Base-by-base conservation (phyloP, 2,797 vertebrate genomes). In the Alcedo atthis region DNA sequence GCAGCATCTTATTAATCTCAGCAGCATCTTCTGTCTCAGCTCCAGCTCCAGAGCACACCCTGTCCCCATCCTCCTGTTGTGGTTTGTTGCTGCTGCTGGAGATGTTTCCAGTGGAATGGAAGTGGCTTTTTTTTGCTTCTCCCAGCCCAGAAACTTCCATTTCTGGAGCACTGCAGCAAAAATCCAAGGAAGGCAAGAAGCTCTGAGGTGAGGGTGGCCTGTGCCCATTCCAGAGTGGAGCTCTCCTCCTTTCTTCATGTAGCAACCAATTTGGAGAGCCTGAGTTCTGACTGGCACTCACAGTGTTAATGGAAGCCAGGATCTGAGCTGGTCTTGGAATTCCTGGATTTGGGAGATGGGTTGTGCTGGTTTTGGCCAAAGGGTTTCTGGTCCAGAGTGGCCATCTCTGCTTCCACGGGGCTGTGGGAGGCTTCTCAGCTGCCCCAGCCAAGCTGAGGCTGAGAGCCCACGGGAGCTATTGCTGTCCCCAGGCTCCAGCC, bases 401-500 rank as follows among this genome's bases (percentile, higher is more conserved):
- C 43, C 5, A 4, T 48, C 32, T 53, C 37, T 17, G 3, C 26
- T 53, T 53, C 1, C 25, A 20, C 10, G 4, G 28, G 73, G 54
- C 58, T 45, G 37, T 40, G 37, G 33, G 73, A 76, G 63, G 48
- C 63, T 84, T 19, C 78, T 67, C 5, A 2, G 71, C 42, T 35
- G 73, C 85, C 54, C 12, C 1, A 7, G 77, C 77, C 89, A 89
- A 21, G 51, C 42, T 86, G 78, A 40, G 37, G 76, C 81, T 74
- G 49, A 70, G 49, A 88, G 73, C 81, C 74, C 53, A 1, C 0
- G 0, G 40, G n/a, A 87, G 35, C 84, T 83, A 64, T 16, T 85
- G 19, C 53, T 54, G 61, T 64, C 83, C 57, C 71, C 86, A 66
- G 4, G 22, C 68, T 79, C 53, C 78, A 93, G 68, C 90, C 85